These are phyloP conservation scores for Drosophila kikkawai DNA, from an alignment of 1,140 invertebrate genomes.

Conservation along the genomic window DNA sequence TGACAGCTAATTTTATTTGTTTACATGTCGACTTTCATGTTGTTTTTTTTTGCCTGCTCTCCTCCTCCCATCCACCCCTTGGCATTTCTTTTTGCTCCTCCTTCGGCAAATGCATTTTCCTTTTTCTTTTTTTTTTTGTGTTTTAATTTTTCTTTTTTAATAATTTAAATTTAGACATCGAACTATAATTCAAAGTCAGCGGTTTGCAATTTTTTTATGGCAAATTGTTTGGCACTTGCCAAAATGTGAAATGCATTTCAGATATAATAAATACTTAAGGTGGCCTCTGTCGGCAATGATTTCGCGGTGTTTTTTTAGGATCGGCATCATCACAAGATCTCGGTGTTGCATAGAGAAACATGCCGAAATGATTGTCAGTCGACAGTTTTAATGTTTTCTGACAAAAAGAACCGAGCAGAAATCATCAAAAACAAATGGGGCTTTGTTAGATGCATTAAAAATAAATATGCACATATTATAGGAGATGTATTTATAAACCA, in stretches of 20 bases:
- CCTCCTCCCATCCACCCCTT: conserved; percentile 38
- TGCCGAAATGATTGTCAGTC: conserved; percentile 47
- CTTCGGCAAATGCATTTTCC: conserved; percentile 43
- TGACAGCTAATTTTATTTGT: conserved; percentile 82
- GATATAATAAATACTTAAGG: conserved; percentile 44
- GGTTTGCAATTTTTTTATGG: conserved; percentile 78
- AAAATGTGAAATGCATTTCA: conserved; percentile 54
- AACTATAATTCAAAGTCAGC: conserved; percentile 84
- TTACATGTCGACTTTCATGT: conserved; percentile 82
- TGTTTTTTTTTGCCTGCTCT: conserved; percentile 63
- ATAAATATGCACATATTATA: conserved; percentile 42
- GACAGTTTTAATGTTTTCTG: conserved; percentile 58
- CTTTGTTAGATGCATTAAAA: conserved; percentile 50
- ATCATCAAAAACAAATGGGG: conserved; percentile 54
- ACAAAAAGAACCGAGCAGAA: conserved; percentile 57
- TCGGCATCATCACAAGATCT: conserved; percentile 29
- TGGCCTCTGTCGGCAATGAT: conserved; percentile 17
- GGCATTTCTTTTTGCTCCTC: conserved; percentile 51
- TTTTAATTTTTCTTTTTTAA: conserved; percentile 51
- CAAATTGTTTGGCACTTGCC: conserved; percentile 58
- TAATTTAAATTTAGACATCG: conserved; percentile 80
- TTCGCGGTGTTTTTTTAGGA: conserved; percentile 33
- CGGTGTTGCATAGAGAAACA: conserved; percentile 23
- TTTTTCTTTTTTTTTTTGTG: conserved; percentile 17
- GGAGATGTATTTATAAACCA: conserved; percentile 39